Evolutionary conservation across 2,797 vertebrate species (phyloP), one percentile per base, ranked within the genome.

Genomic region (Steatocranus sp.): DNA sequence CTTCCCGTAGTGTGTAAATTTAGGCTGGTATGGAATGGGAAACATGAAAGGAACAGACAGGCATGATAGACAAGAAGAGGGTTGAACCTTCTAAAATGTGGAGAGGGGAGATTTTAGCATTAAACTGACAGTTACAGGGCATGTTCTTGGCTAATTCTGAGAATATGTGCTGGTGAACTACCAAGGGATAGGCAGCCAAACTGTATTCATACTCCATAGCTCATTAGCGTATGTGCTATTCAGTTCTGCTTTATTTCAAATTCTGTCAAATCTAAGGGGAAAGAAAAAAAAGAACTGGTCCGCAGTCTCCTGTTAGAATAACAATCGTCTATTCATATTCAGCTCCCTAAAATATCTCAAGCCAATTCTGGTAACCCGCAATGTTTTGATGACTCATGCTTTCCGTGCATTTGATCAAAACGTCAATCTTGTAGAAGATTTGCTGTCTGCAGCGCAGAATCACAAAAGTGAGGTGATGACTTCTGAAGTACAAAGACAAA

Each of bases 271-370:
- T 91, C 87, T 86, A 66, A 85, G 34, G 82, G 89, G 88, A 87
- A 79, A 82, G 27, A 46, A 74, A 78, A 80, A 81, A 30, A 70
- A 27, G 38, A 54, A 56, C 41, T 23, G 54, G 61, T 66, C 70
- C 18, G 9, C 76, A 48, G 73, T 76, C 83, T 87, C 63, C 82
- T 74, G 50, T 82, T 84, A 79, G 86, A 88, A 91, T 91, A 91
- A 91, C 83, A 91, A 86, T 66, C 70, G 54, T 77, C 87, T 82
- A 87, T 91, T 94, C 75, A 88, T 87, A 92, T 90, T 82, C 86
- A 83, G 51, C 38, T 86, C 58, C 66, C 75, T 86, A 79, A 83
- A 56, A 86, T 86, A 86, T 87, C 82, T 79, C 86, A 78, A 79
- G 48, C 81, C 79, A 76, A 61, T 61, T 83, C 78, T 74, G 66